Percentiles rank a stretch among this genome's conserved stretches.
Conservation (phyloP, 2,113 vertebrate species). For the Poeciliopsis retropinna region DNA sequence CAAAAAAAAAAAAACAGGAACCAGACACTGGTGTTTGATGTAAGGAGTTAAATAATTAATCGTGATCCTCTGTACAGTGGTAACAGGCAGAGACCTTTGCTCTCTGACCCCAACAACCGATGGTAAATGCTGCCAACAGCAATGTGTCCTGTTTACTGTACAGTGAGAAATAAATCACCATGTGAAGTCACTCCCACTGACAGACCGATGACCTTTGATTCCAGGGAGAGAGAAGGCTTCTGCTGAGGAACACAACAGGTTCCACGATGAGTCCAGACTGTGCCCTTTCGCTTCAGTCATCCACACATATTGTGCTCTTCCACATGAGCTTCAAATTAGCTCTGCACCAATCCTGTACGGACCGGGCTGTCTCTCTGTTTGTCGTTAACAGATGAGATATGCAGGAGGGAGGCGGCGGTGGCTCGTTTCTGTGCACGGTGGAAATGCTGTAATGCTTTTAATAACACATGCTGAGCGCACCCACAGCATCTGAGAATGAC, state of each 20-base stretch:
- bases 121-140: constrained; percentile 29
- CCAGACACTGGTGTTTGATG: too few relatives aligned
- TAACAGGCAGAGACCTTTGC: neutral
- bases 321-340: constrained; percentile 28
- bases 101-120: neutral
- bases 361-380: neutral
- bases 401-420: neutral
- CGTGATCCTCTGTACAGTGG: neutral
- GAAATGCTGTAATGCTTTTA: constrained; percentile 16
- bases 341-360: constrained; percentile 22
- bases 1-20: too few relatives aligned
- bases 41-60: too few relatives aligned
- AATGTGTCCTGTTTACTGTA: constrained; percentile 13
- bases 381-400: constrained; percentile 12
- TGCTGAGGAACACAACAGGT: neutral
- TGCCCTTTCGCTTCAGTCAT: constrained; percentile 21
- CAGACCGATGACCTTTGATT: constrained; percentile 30
- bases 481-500: constrained; percentile 15
- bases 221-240: constrained; percentile 4
- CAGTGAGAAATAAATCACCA: constrained; percentile 14
- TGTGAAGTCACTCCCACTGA: constrained; percentile 25
- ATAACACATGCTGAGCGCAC: constrained; percentile 21
- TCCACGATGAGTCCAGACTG: constrained; percentile 1
- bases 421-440: neutral
- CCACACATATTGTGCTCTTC: constrained; percentile 20